These are phyloP conservation scores for Sturmia bella DNA, from an alignment of 2,888 invertebrate genomes.

Conservation along the genomic window DNA sequence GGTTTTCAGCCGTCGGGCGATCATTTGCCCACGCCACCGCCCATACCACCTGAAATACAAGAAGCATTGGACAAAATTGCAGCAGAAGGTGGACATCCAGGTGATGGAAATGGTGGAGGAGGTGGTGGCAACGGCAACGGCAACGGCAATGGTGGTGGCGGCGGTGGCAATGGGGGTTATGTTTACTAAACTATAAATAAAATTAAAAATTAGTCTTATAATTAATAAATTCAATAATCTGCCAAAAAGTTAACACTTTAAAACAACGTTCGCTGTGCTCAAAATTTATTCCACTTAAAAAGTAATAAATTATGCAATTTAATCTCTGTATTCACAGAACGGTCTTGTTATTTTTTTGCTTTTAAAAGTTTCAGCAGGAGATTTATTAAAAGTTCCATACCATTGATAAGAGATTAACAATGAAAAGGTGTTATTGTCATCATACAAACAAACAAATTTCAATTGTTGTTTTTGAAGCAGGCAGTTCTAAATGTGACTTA, in stretches of 20 bases:
- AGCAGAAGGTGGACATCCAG: constrained; percentile 78
- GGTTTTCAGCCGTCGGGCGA: constrained; percentile 86
- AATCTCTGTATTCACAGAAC: background rate
- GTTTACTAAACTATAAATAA: constrained; percentile 54
- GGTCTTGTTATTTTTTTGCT: background rate
- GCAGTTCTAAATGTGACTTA: no score
- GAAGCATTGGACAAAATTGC: constrained; percentile 79
- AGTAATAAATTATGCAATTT: constrained; percentile 38
- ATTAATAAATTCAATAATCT: no score
- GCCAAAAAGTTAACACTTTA: no score
- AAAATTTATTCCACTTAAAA: constrained; percentile 22
- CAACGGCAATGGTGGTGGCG: constrained; percentile 68
- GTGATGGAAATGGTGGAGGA: constrained; percentile 75
- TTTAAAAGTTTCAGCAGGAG: background rate
- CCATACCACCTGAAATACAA: constrained; percentile 89
- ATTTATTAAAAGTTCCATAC: background rate
- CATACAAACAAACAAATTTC: no score
- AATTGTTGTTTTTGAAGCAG: no score
- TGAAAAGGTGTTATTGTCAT: no score
- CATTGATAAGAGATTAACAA: no score
- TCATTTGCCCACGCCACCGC: constrained; percentile 91
- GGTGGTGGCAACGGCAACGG: constrained; percentile 67
- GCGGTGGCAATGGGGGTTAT: constrained; percentile 71
- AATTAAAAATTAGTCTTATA: no score
- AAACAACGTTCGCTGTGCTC: background rate